These are phyloP conservation scores for Nephila pilipes DNA, from an alignment of 1,140 invertebrate species.

Conservation along the genomic window DNA sequence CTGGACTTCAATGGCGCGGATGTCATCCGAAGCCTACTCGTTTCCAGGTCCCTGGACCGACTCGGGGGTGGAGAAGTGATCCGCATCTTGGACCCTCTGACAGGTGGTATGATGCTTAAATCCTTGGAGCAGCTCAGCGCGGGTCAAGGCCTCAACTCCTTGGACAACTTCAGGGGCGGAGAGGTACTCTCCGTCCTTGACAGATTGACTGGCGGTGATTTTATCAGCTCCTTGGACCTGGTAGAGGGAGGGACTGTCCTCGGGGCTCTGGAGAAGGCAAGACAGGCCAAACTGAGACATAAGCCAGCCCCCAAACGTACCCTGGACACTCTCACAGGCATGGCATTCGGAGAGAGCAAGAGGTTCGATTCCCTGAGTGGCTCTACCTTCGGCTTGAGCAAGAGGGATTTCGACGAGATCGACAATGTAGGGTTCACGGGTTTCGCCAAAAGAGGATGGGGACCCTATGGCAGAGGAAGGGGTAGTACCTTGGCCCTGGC, in stretches of 20 bases:
- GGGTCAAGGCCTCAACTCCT: not conserved
- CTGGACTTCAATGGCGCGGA: constrained; percentile 39
- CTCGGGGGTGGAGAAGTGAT: constrained; percentile 66
- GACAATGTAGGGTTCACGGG: constrained; percentile 84
- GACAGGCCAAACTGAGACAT: not conserved
- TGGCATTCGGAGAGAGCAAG: constrained; percentile 74
- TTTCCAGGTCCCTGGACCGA: constrained; percentile 44
- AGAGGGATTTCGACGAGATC: constrained; percentile 85
- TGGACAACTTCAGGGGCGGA: constrained; percentile 59
- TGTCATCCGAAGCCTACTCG: constrained; percentile 29
- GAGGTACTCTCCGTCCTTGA: constrained; percentile 56
- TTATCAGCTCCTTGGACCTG: constrained; percentile 30
- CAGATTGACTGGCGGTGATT: constrained; percentile 43
- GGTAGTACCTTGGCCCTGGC: constrained; percentile 83
- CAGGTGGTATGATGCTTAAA: constrained; percentile 32
- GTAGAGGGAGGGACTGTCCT: constrained; percentile 21
- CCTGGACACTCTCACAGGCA: constrained; percentile 63
- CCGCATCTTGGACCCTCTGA: constrained; percentile 50
- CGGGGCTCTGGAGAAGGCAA: constrained; percentile 37
- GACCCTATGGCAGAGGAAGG: constrained; percentile 84
- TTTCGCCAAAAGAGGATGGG: constrained; percentile 84
- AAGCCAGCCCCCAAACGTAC: constrained; percentile 57
- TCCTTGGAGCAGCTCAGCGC: constrained; percentile 36
- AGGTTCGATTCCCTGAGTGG: constrained; percentile 70
- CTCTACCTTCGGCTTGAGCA: constrained; percentile 81